A percentile compares a stretch with the other conserved stretches of the same genome.
Conservation (phyloP, 1,140 invertebrate genomes). For the Nomia melanderi region DNA sequence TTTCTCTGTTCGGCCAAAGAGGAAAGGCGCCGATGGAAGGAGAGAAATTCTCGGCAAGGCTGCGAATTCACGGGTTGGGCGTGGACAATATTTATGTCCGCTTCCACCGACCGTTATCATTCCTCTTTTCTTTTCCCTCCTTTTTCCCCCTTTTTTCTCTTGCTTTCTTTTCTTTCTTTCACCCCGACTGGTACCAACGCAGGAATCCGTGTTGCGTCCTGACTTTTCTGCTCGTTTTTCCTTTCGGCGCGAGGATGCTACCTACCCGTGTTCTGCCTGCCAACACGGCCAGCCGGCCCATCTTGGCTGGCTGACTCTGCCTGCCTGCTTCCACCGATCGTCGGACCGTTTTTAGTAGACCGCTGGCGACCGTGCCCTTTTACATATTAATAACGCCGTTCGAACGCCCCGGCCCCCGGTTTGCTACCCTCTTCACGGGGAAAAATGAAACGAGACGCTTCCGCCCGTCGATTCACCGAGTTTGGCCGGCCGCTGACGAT, state of each 20-base stretch:
- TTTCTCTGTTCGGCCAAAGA: slow-evolving; percentile 40
- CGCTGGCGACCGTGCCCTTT: not conserved
- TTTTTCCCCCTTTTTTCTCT: not conserved
- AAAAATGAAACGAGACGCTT: slow-evolving; percentile 7
- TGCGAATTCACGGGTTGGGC: slow-evolving; percentile 54
- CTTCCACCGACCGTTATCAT: slow-evolving; percentile 43
- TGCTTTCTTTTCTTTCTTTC: too few relatives aligned
- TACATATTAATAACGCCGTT: slow-evolving; percentile 2
- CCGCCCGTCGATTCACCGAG: not conserved
- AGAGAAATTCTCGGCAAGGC: slow-evolving; percentile 50
- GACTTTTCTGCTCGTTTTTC: slow-evolving; percentile 27
- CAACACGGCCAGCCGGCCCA: not conserved
- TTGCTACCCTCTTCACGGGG: not conserved
- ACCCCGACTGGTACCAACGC: not conserved
- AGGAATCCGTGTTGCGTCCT: slow-evolving; percentile 1
- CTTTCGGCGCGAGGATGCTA: not conserved
- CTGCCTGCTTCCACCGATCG: not conserved
- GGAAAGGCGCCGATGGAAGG: slow-evolving; percentile 52
- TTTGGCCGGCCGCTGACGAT: slow-evolving; percentile 60
- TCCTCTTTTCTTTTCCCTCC: slow-evolving; percentile 8
- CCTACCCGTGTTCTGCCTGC: not conserved
- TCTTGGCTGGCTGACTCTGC: too few relatives aligned
- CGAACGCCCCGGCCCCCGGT: not conserved
- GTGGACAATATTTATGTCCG: slow-evolving; percentile 66
- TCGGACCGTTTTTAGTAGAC: not conserved